Base-by-base conservation (phyloP, 2,797 vertebrate species). In the Propithecus deckenii region DNA sequence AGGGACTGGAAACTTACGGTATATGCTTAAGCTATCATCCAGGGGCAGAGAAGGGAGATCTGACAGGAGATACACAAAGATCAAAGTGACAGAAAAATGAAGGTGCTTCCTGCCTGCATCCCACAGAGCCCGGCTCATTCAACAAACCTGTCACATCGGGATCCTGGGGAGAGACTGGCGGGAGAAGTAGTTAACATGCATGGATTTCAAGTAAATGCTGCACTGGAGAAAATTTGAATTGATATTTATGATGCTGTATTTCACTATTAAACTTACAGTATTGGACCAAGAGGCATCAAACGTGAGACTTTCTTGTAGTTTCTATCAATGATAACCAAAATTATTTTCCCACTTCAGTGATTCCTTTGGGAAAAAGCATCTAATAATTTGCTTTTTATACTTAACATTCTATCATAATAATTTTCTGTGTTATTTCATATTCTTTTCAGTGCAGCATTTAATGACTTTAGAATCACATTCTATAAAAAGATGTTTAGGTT, bases 31-130 rank as follows among this genome's bases (percentile, higher is more conserved):
- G 25, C 74, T 69, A 9, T 71, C 46, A 55, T 50, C 12, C 25
- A 75, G 75, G n/a, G 30, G 41, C 11, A 72, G 52, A 84, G 79
- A 89, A 89, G 35, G 78, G 28, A 83, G 57, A 81, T 84, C 57
- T 76, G 71, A 94, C 4, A 23, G 84, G 81, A 90, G 46, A 35
- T 86, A 57, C 25, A 18, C 55, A n/a, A 80, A 76, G 67, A 88
- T 91, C 85, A 92, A 92, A 69, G 79, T 6, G 57, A 7, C 50
- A 75, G 81, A 52, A 81, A 92, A 95, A 87, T 17, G 80, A 91
- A 91, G 25, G 75, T 35, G 17, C n/a, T 86, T 91, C 91, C 61
- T 72, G 23, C 46, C 52, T 35, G 76, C n/a, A 71, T 67, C 71
- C 35, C 22, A 4, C 52, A 74, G 86, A 81, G 61, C 23, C 63